These are phyloP conservation scores for Agrotis ipsilon DNA, from an alignment of 2,888 invertebrate species.

Conservation along the genomic window DNA sequence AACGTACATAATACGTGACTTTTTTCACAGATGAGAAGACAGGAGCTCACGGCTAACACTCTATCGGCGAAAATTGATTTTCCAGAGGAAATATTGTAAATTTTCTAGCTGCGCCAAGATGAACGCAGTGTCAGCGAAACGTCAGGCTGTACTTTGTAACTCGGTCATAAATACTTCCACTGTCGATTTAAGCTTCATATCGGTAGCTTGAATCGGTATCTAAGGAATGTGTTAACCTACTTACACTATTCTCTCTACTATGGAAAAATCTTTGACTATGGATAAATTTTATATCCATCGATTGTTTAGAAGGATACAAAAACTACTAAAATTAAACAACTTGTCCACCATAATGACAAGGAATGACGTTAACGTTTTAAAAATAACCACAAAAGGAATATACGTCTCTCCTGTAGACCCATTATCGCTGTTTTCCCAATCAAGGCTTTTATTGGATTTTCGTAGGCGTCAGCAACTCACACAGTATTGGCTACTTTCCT, in stretches of 20 bases:
- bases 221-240: not conserved
- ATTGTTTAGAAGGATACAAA: too few relatives aligned
- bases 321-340: too few relatives aligned
- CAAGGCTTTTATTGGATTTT: conserved; percentile 16
- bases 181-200: conserved; percentile 64
- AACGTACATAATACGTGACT: conserved; percentile 85
- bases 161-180: conserved; percentile 64
- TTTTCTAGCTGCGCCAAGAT: conserved; percentile 74
- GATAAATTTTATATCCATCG: too few relatives aligned
- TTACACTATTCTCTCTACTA: not conserved
- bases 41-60: conserved; percentile 76
- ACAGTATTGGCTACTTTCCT: conserved; percentile 2
- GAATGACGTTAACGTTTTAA: not conserved
- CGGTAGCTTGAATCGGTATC: conserved; percentile 5
- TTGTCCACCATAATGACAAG: too few relatives aligned
- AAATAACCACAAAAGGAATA: not conserved
- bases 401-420: conserved; percentile 1
- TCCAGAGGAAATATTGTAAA: conserved; percentile 85
- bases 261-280: too few relatives aligned
- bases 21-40: conserved; percentile 80
- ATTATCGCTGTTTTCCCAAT: conserved; percentile 33
- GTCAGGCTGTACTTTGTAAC: conserved; percentile 68
- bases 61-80: conserved; percentile 86
- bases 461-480: conserved; percentile 20
- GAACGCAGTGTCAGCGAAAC: conserved; percentile 73